Base-by-base conservation (phyloP, 2,888 invertebrate genomes). In the Polylopha cassiicola region DNA sequence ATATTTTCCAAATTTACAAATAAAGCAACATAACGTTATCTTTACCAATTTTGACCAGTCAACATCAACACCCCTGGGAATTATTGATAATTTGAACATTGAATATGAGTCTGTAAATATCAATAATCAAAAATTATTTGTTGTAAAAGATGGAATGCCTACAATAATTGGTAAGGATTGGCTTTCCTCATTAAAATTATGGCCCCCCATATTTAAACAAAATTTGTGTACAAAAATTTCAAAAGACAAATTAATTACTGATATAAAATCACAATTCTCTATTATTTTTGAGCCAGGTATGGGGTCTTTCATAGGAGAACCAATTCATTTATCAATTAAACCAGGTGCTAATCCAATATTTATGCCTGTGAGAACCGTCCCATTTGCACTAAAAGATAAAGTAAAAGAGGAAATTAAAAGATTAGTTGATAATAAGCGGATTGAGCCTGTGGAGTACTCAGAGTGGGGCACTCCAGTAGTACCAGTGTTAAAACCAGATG, bases 311-410 rank as follows among this genome's bases (percentile, higher is more conserved):
- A 42, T 37, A 9, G 42, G 43, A n/a, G 32, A 22, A 16, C 15
- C 15, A 27, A 43, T 43, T 7, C 17, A 37, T 16, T 22, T 37
- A 9, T 9, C 10, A n/a, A 22, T 37, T 2, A 5, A 28, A 9
- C 10, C 28, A 11, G 14, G 22, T n/a, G 37, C 9, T 2, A 17
- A 23, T 2, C 29, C 37, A 4, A 17, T 29, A n/a, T 37, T 37
- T 13, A 29, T 37, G 37, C 37, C 37, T 1, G 37, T 30, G 1
- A 17, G 36, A 20, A 26, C 31, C 4, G 29, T 37, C 2, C 37
- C 43, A 13, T 43, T 23, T 23, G 43, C 43, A 10, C 13, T 42
- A 4, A 42, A 42, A 37, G 21, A 32, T 8, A 43, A 43, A 17
- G 31, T 34, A 0, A 34, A 34, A 26, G 14, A 26, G 1, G 34